A percentile compares a stretch with the other conserved stretches of the same genome.
Conservation (phyloP, 35 echinoderm and acorn worm species). For the Eucidaris tribuloides region DNA sequence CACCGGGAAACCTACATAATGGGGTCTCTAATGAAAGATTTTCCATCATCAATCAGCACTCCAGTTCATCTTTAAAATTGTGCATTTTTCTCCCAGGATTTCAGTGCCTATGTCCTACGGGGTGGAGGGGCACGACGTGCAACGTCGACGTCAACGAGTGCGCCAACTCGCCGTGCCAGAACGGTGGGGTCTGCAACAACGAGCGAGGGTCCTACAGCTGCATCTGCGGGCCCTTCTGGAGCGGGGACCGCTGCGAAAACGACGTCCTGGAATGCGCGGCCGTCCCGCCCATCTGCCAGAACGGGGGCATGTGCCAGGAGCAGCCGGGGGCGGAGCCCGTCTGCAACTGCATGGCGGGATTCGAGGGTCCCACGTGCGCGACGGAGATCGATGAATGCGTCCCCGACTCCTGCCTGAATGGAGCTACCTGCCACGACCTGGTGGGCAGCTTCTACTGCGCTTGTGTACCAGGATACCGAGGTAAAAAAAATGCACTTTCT, state of each 20-base stretch:
- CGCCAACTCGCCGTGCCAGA: slow-evolving; percentile 44
- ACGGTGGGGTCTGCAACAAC: slow-evolving; percentile 71
- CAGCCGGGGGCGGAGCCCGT: slow-evolving; percentile 60
- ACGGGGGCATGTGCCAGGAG: slow-evolving; percentile 87
- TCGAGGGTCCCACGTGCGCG: slow-evolving; percentile 67
- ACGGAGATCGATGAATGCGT: slow-evolving; percentile 71
- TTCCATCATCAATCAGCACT: too few species aligned
- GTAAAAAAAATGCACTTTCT: slow-evolving; percentile 21
- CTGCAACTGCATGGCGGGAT: slow-evolving; percentile 63
- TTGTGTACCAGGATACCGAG: slow-evolving; percentile 70
- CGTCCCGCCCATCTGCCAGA: slow-evolving; percentile 70
- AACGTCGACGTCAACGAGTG: slow-evolving; percentile 86
- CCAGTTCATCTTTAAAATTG: too few species aligned
- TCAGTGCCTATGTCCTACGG: slow-evolving; percentile 59
- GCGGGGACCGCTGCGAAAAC: slow-evolving; percentile 52
- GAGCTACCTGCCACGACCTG: slow-evolving; percentile 79
- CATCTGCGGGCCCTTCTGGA: slow-evolving; percentile 62
- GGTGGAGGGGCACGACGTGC: slow-evolving; percentile 70
- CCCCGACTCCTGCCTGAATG: slow-evolving; percentile 76
- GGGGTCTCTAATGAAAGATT: too few species aligned
- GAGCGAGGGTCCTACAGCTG: slow-evolving; percentile 72
- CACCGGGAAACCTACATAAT: too few species aligned
- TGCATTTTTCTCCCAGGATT: slow-evolving; percentile 49
- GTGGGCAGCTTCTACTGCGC: slow-evolving; percentile 63
- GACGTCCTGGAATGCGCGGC: slow-evolving; percentile 76